Evolutionary conservation across 53 echinoderm and acorn worm genomes (phyloP).

Genomic region (Luidia sarsii): DNA sequence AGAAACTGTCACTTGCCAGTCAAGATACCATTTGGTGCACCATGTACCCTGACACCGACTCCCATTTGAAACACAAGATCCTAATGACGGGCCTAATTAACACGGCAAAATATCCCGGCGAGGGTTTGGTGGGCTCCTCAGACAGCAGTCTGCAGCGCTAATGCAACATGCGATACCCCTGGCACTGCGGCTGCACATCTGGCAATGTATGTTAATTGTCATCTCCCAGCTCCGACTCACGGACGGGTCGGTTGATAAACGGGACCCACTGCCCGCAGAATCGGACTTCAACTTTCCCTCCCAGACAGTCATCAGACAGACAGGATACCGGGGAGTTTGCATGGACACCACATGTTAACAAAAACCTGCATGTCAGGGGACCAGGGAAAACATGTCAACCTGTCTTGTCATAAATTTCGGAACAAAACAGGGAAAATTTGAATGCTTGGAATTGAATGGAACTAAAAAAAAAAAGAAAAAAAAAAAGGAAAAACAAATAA

Average conservation of each 20-base stretch:
- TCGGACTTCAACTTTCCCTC: background rate
- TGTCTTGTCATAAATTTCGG: conserved; percentile 21
- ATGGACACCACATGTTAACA: background rate
- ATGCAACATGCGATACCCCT: background rate
- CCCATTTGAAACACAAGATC: conserved; percentile 23
- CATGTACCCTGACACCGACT: too few relatives aligned
- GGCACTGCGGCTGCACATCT: conserved; percentile 2
- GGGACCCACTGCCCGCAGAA: too few relatives aligned
- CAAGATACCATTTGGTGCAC: too few relatives aligned
- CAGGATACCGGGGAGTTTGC: background rate
- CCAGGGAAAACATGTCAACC: conserved; percentile 25
- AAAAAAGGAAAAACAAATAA: too few relatives aligned
- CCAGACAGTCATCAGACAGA: too few relatives aligned
- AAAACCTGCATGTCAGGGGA: too few relatives aligned
- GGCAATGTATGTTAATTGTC: conserved; percentile 49
- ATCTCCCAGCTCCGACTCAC: conserved; percentile 20
- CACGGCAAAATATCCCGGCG: background rate
- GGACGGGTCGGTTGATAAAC: conserved; percentile 40
- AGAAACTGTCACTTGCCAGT: too few relatives aligned
- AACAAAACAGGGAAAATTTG: background rate
- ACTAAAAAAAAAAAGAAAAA: too few relatives aligned
- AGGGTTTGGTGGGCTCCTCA: background rate
- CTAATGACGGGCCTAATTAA: conserved; percentile 38
- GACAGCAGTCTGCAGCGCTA: background rate
- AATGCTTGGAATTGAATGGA: conserved; percentile 6